Percentiles rank a stretch among this genome's conserved stretches.
Conservation (phyloP, 2,797 vertebrate genomes). For the Odontamblyopus lacepedii region DNA sequence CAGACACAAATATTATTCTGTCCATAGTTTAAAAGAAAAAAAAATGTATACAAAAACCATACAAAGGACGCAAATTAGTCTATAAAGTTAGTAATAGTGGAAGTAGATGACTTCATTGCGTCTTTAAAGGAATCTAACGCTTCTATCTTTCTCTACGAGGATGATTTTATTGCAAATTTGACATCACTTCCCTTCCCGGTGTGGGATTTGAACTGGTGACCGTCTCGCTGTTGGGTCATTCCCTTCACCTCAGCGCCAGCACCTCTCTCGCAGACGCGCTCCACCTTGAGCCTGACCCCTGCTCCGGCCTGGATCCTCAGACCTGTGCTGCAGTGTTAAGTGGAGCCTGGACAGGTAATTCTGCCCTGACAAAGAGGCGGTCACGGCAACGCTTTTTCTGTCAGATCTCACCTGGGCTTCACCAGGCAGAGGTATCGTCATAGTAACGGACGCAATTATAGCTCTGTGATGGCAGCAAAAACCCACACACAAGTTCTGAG, state of each 20-base stretch:
- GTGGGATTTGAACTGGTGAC: background rate
- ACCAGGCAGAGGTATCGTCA: background rate
- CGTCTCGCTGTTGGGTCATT: background rate
- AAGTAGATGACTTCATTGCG: too few species aligned
- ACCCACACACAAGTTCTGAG: background rate
- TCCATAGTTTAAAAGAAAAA: too few species aligned
- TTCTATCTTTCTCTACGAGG: too few species aligned
- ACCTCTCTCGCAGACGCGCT: background rate
- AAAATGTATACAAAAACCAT: too few species aligned
- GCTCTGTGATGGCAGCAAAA: background rate
- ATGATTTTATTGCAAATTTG: background rate
- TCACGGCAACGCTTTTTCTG: background rate
- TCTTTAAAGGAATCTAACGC: too few species aligned
- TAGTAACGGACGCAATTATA: background rate
- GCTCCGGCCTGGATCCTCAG: background rate
- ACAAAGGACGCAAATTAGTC: too few species aligned
- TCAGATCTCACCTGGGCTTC: background rate
- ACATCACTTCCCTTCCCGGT: background rate
- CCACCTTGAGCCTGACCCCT: background rate
- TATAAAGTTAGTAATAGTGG: too few species aligned
- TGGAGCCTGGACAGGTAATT: background rate
- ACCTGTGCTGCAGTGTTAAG: background rate
- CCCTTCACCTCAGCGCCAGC: background rate
- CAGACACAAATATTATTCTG: too few species aligned
- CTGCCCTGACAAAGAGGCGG: background rate